These are phyloP conservation scores for Zosterops borbonicus DNA, from an alignment of 2,113 vertebrate genomes.

Conservation along the genomic window DNA sequence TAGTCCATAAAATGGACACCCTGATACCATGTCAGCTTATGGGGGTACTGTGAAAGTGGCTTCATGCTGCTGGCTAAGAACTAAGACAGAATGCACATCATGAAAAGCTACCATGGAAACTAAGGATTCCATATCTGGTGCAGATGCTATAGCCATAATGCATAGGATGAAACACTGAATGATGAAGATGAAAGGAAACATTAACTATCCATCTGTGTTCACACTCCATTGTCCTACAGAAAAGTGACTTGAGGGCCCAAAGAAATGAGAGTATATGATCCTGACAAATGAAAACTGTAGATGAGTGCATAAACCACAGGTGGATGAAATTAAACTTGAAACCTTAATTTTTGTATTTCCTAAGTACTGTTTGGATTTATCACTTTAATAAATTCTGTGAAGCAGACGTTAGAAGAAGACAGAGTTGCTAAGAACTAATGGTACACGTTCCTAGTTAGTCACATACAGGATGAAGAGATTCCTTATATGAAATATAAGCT, in stretches of 20 bases:
- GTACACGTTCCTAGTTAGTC: neutral
- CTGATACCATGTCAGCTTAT: neutral
- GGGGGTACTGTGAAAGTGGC: neutral
- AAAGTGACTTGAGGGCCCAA: neutral
- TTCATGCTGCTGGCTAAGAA: neutral
- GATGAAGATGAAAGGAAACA: slow-evolving; percentile 6
- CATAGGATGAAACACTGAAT: neutral
- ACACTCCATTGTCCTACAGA: neutral
- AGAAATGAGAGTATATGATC: neutral
- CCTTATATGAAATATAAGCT: neutral
- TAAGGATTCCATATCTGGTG: neutral
- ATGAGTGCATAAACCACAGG: neutral
- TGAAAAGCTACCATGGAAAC: neutral
- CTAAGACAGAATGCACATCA: neutral
- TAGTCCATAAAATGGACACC: neutral
- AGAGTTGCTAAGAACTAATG: neutral
- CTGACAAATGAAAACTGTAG: neutral
- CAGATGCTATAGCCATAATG: neutral
- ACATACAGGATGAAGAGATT: neutral
- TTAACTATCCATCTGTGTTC: neutral
- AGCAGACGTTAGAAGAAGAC: neutral
- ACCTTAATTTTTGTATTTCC: neutral
- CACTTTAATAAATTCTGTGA: neutral
- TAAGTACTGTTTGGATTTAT: neutral
- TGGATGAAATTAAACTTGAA: neutral